Evolutionary conservation across 2,797 vertebrate species (phyloP), one percentile per base, ranked within the genome.

Genomic region (Ateles fusciceps): DNA sequence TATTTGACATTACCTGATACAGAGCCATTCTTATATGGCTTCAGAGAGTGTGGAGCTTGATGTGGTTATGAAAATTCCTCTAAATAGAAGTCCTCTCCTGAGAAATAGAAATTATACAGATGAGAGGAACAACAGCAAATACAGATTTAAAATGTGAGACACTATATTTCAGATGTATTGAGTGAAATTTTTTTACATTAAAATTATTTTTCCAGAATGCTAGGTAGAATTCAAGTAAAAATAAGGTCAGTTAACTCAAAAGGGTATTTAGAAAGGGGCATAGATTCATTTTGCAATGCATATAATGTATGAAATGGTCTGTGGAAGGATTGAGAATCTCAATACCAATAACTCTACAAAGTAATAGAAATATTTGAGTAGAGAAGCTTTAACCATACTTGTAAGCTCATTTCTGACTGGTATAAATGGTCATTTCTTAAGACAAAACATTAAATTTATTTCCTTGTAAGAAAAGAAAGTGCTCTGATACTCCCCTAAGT

Each of bases 391-490:
- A 39, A 17, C 85, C 21, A 26, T 48, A 48, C 74, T 92, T 78
- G 14, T 92, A 83, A 95, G 81, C 57, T 96, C 85, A 94, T 94
- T 92, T 96, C 74, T 96, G 80, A 74, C 44, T 55, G 42, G 22
- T 83, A 52, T 15, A 57, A 85, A 90, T 88, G 52, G 30, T 91
- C 72, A 5, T 85, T 91, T 96, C 84, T 92, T 21, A 84, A 97
- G 76, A 75, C 52, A 89, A 79, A 96, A 95, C 24, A 84, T 86
- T 30, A 91, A 72, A 72, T 76, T 80, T 94, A 81, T 83, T 94
- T 96, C 71, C 92, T 96, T 72, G 6, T 93, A 78, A 95, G 75
- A 96, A 93, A 94, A 92, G 76, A 80, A 95, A 97, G 61, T 59
- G 30, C 71, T 75, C 15, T 84, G 42, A 46, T 90, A 85, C 26